phyloP scores from a whole-genome alignment of 2,797 vertebrate genomes.

The Iguana delicatissima region DNA sequence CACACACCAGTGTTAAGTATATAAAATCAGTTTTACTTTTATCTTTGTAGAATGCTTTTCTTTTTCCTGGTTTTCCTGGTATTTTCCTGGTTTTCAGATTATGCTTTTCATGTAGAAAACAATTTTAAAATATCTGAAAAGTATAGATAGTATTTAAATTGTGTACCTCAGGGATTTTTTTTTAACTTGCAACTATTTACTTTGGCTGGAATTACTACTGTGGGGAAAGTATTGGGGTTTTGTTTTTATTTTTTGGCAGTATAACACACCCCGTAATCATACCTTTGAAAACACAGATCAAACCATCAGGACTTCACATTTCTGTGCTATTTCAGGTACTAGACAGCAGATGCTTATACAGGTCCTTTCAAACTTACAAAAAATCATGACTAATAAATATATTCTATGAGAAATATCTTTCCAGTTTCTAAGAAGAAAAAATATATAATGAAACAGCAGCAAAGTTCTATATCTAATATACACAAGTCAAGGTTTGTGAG shows the following conservation, averaged over 20 bases:
- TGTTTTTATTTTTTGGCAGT: background rate
- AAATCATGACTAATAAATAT: background rate
- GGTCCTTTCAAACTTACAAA: constrained; percentile 6
- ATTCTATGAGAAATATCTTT: background rate
- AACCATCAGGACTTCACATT: constrained; percentile 15
- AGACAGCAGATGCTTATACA: constrained; percentile 19
- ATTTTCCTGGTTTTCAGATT: background rate
- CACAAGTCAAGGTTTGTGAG: no score
- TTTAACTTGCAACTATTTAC: constrained; percentile 2
- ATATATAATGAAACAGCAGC: background rate
- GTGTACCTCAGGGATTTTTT: background rate
- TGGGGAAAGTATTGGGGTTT: background rate
- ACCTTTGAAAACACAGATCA: constrained; percentile 6
- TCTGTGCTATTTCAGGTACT: constrained; percentile 32
- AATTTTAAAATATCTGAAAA: background rate
- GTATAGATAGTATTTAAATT: constrained; percentile 14
- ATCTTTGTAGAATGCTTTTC: background rate
- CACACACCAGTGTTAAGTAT: no score
- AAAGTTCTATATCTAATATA: background rate
- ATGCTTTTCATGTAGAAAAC: background rate
- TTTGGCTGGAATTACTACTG: background rate
- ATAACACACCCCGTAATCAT: constrained; percentile 18
- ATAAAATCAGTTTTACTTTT: background rate
- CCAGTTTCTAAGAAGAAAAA: constrained; percentile 1
- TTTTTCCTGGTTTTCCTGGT: no score